These are phyloP conservation scores for Sebastolobus altivelis DNA, from an alignment of 2,797 vertebrate genomes.

Conservation along the genomic window DNA sequence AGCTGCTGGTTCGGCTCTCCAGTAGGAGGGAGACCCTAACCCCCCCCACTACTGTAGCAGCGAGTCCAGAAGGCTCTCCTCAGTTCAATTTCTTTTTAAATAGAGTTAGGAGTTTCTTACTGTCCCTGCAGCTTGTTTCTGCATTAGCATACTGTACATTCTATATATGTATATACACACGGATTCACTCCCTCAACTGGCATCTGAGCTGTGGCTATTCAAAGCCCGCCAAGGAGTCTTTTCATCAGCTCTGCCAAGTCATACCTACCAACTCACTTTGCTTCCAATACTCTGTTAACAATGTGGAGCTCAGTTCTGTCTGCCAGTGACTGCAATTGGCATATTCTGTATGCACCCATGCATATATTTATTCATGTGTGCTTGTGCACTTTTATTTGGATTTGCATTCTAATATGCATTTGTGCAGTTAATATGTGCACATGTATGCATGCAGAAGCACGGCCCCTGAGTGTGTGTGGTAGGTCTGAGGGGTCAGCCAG, in stretches of 20 bases:
- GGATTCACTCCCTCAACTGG: slow-evolving; percentile 32
- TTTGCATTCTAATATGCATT: slow-evolving; percentile 12
- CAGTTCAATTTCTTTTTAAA: slow-evolving; percentile 11
- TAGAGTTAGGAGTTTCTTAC: neutral
- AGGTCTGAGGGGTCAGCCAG: slow-evolving; percentile 64
- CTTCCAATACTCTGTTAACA: slow-evolving; percentile 16
- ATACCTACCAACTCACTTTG: slow-evolving; percentile 14
- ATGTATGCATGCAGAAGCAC: slow-evolving; percentile 7
- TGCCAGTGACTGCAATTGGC: slow-evolving; percentile 22
- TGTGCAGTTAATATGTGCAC: slow-evolving; percentile 1
- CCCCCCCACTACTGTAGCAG: neutral
- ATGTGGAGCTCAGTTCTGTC: slow-evolving; percentile 13
- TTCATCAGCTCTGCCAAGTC: slow-evolving; percentile 43
- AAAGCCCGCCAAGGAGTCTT: slow-evolving; percentile 32
- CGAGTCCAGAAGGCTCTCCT: slow-evolving; percentile 18
- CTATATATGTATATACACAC: slow-evolving; percentile 6
- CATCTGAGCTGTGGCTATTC: slow-evolving; percentile 17
- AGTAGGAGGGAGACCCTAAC: neutral
- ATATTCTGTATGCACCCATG: neutral
- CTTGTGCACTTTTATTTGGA: slow-evolving; percentile 15
- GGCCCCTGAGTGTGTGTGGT: slow-evolving; percentile 44
- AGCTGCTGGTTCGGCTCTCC: slow-evolving; percentile 35
- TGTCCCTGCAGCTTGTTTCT: slow-evolving; percentile 14
- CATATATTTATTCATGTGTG: slow-evolving; percentile 12
- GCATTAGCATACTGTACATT: slow-evolving; percentile 13